phyloP scores from a whole-genome alignment of 2,888 invertebrate species.

The Acleris emargana region DNA sequence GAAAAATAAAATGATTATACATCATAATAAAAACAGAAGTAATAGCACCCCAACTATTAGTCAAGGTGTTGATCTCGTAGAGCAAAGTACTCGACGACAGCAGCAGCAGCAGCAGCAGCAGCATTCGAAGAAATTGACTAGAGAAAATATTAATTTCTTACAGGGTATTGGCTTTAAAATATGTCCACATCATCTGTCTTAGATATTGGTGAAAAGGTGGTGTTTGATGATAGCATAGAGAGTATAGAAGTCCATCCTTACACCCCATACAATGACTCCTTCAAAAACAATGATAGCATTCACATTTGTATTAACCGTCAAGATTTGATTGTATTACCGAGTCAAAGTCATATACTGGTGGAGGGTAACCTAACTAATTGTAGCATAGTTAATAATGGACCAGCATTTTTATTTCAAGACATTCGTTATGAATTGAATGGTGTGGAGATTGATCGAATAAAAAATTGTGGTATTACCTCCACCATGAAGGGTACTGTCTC shows the following conservation, averaged over 20 bases:
- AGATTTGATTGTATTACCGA: constrained; percentile 15
- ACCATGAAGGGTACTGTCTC: constrained; percentile 30
- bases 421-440: constrained; percentile 33
- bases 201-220: constrained; percentile 24
- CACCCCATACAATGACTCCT: constrained; percentile 25
- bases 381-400: constrained; percentile 1
- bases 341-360: constrained; percentile 9
- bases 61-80: not conserved
- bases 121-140: no score
- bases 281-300: constrained; percentile 6
- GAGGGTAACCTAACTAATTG: constrained; percentile 5
- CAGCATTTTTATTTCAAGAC: constrained; percentile 26
- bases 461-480: constrained; percentile 38
- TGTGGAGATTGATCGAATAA: constrained; percentile 36
- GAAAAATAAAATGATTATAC: constrained; percentile 21
- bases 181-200: constrained; percentile 20
- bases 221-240: constrained; percentile 21
- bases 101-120: no score
- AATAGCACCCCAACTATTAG: not conserved
- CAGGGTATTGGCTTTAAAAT: constrained; percentile 23
- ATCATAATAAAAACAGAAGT: constrained; percentile 8
- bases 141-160: constrained; percentile 7
- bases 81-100: not conserved
- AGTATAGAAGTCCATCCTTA: constrained; percentile 35
- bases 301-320: constrained; percentile 17